Percentiles rank a stretch among this genome's conserved stretches.
Evolutionary conservation across 2,113 vertebrate genomes (phyloP).

Genomic region (Pedetes capensis): DNA sequence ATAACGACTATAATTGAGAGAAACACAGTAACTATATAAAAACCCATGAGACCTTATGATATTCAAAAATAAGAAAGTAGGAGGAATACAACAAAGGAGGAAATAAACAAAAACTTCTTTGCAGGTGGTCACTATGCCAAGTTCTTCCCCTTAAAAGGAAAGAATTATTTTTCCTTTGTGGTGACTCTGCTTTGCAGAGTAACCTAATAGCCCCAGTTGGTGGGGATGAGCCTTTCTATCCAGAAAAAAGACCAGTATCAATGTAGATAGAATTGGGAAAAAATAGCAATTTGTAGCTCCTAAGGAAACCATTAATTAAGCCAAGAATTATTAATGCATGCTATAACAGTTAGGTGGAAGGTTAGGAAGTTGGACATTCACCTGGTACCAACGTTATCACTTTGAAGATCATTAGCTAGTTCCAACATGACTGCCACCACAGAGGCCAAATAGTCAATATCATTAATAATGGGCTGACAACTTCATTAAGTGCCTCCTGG

Average conservation of each 20-base stretch:
- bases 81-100: not conserved
- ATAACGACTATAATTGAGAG: not conserved
- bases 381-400: not conserved
- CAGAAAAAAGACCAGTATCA: not conserved
- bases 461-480: not conserved
- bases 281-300: not conserved
- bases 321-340: not conserved
- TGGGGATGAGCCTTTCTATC: not conserved
- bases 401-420: not conserved
- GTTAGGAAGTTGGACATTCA: not conserved
- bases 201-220: not conserved
- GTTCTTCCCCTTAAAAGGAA: conserved; percentile 19
- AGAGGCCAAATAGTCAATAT: not conserved
- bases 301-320: conserved; percentile 18
- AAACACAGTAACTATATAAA: not conserved
- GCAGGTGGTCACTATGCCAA: not conserved
- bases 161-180: not conserved
- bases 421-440: not conserved
- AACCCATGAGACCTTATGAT: not conserved
- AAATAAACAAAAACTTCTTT: not conserved
- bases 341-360: not conserved
- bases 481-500: not conserved
- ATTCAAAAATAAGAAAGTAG: not conserved
- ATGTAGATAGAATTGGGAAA: not conserved
- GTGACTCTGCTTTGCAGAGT: not conserved